Conservation (phyloP, 1,140 invertebrate species). For the Zaprionus nigranus region DNA sequence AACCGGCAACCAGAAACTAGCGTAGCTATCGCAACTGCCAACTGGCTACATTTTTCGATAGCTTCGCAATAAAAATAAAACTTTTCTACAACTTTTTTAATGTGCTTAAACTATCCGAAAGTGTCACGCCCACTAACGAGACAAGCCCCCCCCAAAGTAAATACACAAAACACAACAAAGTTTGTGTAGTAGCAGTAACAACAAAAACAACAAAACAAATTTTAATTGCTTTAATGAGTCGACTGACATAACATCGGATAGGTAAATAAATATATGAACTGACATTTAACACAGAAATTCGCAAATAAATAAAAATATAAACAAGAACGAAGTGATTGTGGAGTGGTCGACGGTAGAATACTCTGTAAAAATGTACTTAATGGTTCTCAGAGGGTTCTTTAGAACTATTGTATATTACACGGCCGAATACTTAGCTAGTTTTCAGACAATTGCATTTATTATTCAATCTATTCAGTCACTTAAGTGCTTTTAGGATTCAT, state of each 20-base stretch:
- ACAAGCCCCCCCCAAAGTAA: constrained; percentile 20
- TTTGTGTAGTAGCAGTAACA: constrained; percentile 23
- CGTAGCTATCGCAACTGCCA: background rate
- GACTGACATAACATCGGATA: constrained; percentile 43
- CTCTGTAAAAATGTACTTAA: background rate
- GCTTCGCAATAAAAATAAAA: constrained; percentile 31
- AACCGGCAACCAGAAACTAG: constrained; percentile 1
- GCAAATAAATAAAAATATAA: constrained; percentile 26
- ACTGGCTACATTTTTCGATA: constrained; percentile 11
- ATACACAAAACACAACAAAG: constrained; percentile 35
- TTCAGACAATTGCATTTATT: too few relatives aligned
- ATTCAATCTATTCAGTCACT: too few relatives aligned
- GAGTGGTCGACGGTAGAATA: background rate
- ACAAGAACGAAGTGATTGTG: background rate
- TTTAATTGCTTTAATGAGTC: constrained; percentile 60
- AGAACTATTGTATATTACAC: background rate
- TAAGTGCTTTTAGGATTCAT: too few relatives aligned
- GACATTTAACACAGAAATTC: constrained; percentile 42
- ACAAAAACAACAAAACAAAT: constrained; percentile 29
- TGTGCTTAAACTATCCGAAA: constrained; percentile 48
- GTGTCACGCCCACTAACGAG: constrained; percentile 21
- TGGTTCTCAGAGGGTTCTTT: too few relatives aligned
- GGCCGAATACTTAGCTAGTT: too few relatives aligned
- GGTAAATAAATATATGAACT: constrained; percentile 54
- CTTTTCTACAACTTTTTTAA: constrained; percentile 44